Conservation (phyloP, 2,888 invertebrate genomes). For the Tachina grossa region DNA sequence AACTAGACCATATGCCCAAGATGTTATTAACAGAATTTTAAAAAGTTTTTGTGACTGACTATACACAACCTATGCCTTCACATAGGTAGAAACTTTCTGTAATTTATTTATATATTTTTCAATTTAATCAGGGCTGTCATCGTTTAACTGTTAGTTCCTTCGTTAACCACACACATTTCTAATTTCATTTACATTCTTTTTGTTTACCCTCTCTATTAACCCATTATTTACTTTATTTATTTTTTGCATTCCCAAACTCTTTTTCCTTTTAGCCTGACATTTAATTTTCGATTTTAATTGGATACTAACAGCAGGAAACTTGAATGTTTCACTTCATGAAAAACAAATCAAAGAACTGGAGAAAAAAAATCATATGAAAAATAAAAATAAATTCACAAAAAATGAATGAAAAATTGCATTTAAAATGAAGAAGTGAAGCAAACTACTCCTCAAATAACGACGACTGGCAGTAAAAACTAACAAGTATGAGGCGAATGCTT, state of each 20-base stretch:
- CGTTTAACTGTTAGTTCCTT: slow-evolving; percentile 43
- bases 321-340: slow-evolving; percentile 69
- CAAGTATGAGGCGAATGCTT: slow-evolving; percentile 6
- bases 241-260: slow-evolving; percentile 67
- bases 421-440: slow-evolving; percentile 36
- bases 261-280: slow-evolving; percentile 78
- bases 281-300: slow-evolving; percentile 83
- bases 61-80: too few species aligned
- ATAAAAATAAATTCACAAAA: slow-evolving; percentile 3
- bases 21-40: too few species aligned
- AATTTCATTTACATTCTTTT: slow-evolving; percentile 37
- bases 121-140: slow-evolving; percentile 36
- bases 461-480: background rate
- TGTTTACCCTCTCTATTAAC: background rate
- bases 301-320: slow-evolving; percentile 82
- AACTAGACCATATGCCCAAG: too few species aligned
- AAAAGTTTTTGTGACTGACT: too few species aligned
- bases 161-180: slow-evolving; percentile 41
- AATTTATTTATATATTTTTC: background rate
- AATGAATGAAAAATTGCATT: slow-evolving; percentile 48
- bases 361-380: slow-evolving; percentile 47
- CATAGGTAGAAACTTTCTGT: too few species aligned
- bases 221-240: slow-evolving; percentile 33
- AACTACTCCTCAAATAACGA: background rate
- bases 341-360: slow-evolving; percentile 59